phyloP scores from a whole-genome alignment of 2,888 invertebrate species.

The Buathra laborator region DNA sequence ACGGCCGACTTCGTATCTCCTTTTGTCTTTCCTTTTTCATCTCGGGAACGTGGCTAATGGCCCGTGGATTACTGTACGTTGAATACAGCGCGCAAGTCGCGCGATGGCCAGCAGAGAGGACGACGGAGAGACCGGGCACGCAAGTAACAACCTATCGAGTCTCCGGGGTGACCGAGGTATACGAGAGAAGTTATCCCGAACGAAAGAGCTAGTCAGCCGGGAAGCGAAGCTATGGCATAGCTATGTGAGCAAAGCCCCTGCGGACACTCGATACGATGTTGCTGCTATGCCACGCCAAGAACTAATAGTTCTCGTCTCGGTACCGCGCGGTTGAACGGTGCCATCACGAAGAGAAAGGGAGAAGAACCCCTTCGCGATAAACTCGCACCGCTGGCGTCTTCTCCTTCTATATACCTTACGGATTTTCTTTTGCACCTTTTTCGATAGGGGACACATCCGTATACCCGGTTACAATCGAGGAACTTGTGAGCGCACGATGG shows the following conservation, averaged over 20 bases:
- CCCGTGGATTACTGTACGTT: constrained; percentile 79
- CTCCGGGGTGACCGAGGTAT: constrained; percentile 56
- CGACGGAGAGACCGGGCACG: constrained; percentile 45
- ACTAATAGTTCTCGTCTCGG: constrained; percentile 52
- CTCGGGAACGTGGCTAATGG: constrained; percentile 81
- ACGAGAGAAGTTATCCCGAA: constrained; percentile 42
- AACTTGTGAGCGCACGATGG: constrained; percentile 13
- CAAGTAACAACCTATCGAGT: constrained; percentile 65
- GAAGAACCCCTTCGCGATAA: constrained; percentile 45
- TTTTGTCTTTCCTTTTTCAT: constrained; percentile 46
- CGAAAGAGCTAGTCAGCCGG: constrained; percentile 47
- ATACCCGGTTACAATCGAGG: background rate
- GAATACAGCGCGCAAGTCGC: constrained; percentile 43
- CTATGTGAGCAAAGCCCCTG: constrained; percentile 33
- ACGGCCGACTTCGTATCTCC: constrained; percentile 3
- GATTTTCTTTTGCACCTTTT: constrained; percentile 23
- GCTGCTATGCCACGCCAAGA: constrained; percentile 28
- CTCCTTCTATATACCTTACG: constrained; percentile 16
- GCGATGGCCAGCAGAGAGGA: constrained; percentile 27
- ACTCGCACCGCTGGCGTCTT: constrained; percentile 44
- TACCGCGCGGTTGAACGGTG: constrained; percentile 33
- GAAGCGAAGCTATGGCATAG: constrained; percentile 45
- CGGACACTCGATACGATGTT: constrained; percentile 53
- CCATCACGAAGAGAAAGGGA: constrained; percentile 11
- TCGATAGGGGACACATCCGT: background rate